Evolutionary conservation across 1,140 invertebrate genomes (phyloP).

Genomic region (Nasonia giraulti): DNA sequence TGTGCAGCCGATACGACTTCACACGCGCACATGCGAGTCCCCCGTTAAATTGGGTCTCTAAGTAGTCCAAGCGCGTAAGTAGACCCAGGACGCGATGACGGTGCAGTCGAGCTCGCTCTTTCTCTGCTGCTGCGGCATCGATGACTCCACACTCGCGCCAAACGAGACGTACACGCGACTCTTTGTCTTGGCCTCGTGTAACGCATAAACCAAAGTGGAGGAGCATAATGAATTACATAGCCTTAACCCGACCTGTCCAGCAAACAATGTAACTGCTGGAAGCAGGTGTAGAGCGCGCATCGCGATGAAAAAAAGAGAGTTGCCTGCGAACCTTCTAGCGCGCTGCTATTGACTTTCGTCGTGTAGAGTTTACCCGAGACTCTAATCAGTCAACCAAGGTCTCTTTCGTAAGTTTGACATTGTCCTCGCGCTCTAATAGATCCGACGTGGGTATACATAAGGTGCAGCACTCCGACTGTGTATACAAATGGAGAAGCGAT

Average conservation of each 20-base stretch:
- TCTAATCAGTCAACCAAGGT: conserved; percentile 30
- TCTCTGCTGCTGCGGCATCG: background rate
- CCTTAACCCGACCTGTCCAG: background rate
- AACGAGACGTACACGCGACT: background rate
- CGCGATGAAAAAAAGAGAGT: background rate
- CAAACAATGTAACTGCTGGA: background rate
- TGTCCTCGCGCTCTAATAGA: conserved; percentile 19
- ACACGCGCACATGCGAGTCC: no score
- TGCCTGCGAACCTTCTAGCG: background rate
- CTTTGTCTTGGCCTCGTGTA: conserved; percentile 11
- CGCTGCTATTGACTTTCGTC: conserved; percentile 17
- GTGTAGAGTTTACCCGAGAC: background rate
- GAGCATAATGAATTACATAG: conserved; percentile 1
- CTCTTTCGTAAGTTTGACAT: conserved; percentile 34
- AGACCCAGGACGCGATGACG: background rate
- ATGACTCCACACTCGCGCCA: background rate
- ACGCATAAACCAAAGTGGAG: conserved; percentile 1
- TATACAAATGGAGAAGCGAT: background rate
- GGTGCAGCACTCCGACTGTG: background rate
- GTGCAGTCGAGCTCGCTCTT: background rate
- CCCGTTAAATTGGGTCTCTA: background rate
- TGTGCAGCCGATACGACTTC: no score
- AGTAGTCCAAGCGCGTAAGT: background rate
- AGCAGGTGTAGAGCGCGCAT: background rate
- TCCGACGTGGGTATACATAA: background rate